Evolutionary conservation across 2,797 vertebrate genomes (phyloP).

Genomic region (Halcyon leucocephala): DNA sequence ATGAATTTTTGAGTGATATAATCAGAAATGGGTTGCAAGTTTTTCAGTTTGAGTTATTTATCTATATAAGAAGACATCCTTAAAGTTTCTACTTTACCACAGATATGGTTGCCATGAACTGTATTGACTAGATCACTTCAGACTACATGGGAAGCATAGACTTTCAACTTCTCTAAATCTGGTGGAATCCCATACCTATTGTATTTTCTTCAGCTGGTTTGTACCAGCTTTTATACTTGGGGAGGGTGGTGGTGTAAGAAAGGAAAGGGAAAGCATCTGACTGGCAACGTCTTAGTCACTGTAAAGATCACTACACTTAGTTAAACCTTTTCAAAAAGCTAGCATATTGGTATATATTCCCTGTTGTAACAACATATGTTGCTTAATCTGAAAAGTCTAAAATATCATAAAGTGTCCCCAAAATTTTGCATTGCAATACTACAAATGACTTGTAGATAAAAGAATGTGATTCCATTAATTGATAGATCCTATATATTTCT

Average conservation of each 20-base stretch:
- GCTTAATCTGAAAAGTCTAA: neutral
- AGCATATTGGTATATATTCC: neutral
- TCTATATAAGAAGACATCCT: neutral
- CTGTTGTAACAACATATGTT: neutral
- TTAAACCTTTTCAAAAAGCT: neutral
- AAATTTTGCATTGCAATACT: neutral
- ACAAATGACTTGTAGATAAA: neutral
- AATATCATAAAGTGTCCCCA: neutral
- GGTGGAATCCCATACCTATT: neutral
- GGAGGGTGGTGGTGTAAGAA: accelerated
- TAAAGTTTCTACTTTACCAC: neutral
- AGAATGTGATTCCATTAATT: neutral
- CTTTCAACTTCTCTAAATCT: neutral
- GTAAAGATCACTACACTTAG: neutral
- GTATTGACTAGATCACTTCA: neutral
- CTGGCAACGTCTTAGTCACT: neutral
- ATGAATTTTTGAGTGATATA: neutral
- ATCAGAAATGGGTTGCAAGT: neutral
- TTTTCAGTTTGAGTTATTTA: neutral
- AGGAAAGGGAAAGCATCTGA: neutral
- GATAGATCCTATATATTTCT: neutral
- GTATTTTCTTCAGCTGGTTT: neutral
- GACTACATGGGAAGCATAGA: neutral
- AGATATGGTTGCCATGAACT: neutral
- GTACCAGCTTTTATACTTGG: neutral